Evolutionary conservation across 1,140 invertebrate species (phyloP).

Genomic region (Saccostrea cuccullata): DNA sequence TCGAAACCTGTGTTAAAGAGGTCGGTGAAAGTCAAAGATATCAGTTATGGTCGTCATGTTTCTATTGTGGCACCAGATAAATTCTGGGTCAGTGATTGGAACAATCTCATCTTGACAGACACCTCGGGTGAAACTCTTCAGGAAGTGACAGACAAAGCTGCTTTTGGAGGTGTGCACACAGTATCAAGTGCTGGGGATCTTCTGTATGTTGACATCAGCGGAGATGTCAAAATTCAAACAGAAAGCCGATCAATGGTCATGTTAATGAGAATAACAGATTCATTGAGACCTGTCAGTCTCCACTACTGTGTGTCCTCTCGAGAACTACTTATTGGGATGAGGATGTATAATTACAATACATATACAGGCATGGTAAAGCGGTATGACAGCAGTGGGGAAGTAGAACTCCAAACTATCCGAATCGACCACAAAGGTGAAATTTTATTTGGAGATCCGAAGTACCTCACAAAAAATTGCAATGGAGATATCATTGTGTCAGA

Average conservation of each 20-base stretch:
- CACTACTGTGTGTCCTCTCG: background rate
- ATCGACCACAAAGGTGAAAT: background rate
- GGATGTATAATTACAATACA: background rate
- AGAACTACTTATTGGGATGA: background rate
- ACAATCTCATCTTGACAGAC: background rate
- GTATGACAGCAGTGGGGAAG: background rate
- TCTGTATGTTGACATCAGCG: background rate
- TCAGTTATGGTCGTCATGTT: background rate
- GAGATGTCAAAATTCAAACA: background rate
- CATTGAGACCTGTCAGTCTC: background rate
- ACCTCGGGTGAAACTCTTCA: background rate
- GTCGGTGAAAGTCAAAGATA: too few species aligned
- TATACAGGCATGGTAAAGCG: background rate
- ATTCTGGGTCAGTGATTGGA: background rate
- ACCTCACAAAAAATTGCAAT: background rate
- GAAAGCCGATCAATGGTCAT: background rate
- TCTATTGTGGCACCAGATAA: background rate
- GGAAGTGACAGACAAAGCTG: background rate
- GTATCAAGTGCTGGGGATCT: background rate
- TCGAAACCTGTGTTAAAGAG: background rate
- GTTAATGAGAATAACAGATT: background rate
- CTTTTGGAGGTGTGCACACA: background rate
- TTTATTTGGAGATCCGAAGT: background rate
- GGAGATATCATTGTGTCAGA: background rate
- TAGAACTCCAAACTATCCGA: background rate